phyloP scores from a whole-genome alignment of 2,888 invertebrate species.

The Hemistola chrysoprasaria region DNA sequence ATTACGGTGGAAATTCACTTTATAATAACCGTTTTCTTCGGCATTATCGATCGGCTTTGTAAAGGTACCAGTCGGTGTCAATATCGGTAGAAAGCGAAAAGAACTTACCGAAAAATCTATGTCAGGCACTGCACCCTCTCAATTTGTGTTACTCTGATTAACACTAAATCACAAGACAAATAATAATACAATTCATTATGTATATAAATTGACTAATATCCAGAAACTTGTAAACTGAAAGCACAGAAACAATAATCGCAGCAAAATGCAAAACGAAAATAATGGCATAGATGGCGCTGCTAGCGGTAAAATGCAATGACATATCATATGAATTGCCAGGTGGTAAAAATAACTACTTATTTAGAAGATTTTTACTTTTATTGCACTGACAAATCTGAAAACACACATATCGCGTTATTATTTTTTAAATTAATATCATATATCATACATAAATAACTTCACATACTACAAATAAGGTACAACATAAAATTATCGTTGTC shows the following conservation, averaged over 20 bases:
- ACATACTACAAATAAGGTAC: too few relatives aligned
- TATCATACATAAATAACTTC: too few relatives aligned
- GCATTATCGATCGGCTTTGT: slow-evolving; percentile 69
- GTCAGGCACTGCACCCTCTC: background rate
- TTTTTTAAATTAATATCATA: too few relatives aligned
- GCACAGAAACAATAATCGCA: background rate
- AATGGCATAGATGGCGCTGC: slow-evolving; percentile 22
- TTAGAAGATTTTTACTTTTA: background rate
- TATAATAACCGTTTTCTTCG: slow-evolving; percentile 50
- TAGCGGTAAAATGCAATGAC: slow-evolving; percentile 18
- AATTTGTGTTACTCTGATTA: slow-evolving; percentile 1
- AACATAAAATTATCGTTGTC: too few relatives aligned
- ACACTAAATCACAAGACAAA: slow-evolving; percentile 2
- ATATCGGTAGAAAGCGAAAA: background rate
- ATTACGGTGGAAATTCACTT: slow-evolving; percentile 19
- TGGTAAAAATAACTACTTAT: background rate
- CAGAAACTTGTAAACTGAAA: too few relatives aligned
- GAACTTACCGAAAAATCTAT: slow-evolving; percentile 12
- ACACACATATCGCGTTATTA: too few relatives aligned
- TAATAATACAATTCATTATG: background rate
- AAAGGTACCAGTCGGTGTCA: slow-evolving; percentile 17
- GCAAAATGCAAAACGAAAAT: slow-evolving; percentile 15
- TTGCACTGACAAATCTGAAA: too few relatives aligned
- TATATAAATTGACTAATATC: too few relatives aligned
- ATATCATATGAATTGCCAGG: slow-evolving; percentile 1